phyloP scores from a whole-genome alignment of 2,888 invertebrate species.

The Chalcis sispes region DNA sequence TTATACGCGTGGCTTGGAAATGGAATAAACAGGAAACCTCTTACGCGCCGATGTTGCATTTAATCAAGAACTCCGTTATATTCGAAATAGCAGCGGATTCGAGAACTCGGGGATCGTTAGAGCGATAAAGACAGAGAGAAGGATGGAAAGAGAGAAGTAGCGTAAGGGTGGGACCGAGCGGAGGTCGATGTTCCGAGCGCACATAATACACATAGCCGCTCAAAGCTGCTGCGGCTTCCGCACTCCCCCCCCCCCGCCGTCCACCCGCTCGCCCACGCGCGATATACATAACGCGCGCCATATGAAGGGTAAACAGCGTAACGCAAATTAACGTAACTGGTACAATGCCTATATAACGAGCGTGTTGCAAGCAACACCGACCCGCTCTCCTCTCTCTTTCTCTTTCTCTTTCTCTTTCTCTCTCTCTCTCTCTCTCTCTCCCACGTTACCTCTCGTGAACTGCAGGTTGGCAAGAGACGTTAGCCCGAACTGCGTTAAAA shows the following conservation, averaged over 20 bases:
- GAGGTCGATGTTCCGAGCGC: constrained; percentile 25
- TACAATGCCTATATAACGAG: constrained; percentile 58
- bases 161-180: background rate
- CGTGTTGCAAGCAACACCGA: background rate
- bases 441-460: too few relatives aligned
- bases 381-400: background rate
- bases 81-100: constrained; percentile 35
- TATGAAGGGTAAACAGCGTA: constrained; percentile 58
- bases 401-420: too few relatives aligned
- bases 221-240: constrained; percentile 44
- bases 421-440: too few relatives aligned
- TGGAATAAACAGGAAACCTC: constrained; percentile 54
- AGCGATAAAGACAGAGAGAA: too few relatives aligned
- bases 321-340: constrained; percentile 60
- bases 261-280: too few relatives aligned
- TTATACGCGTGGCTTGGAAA: constrained; percentile 33
- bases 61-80: constrained; percentile 55
- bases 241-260: too few relatives aligned
- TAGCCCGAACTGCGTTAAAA: constrained; percentile 54
- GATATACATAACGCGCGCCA: constrained; percentile 49
- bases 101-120: constrained; percentile 15
- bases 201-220: constrained; percentile 48
- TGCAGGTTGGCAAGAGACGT: background rate
- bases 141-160: constrained; percentile 15
- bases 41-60: constrained; percentile 56